phyloP scores from a whole-genome alignment of 2,888 invertebrate species.

The Ormyrus rosae region DNA sequence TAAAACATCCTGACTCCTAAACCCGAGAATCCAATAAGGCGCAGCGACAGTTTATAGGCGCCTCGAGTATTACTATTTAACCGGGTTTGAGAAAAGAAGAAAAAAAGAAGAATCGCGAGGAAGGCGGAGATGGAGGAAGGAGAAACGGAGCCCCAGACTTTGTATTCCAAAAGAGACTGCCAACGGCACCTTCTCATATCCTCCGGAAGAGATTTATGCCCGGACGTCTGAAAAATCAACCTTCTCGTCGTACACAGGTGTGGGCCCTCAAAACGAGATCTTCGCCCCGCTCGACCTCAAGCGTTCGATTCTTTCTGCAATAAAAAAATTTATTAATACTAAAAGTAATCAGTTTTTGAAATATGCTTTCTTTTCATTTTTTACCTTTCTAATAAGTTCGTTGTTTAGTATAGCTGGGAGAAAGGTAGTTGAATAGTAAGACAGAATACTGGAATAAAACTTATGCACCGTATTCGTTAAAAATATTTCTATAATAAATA shows the following conservation, averaged over 20 bases:
- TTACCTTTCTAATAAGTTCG: too few relatives aligned
- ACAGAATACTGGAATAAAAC: too few relatives aligned
- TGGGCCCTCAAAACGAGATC: neutral
- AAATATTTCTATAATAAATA: too few relatives aligned
- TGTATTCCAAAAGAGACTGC: slow-evolving; percentile 51
- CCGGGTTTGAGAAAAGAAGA: neutral
- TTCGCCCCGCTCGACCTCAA: neutral
- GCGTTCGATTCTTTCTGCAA: too few relatives aligned
- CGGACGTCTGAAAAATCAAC: slow-evolving; percentile 55
- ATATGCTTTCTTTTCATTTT: too few relatives aligned
- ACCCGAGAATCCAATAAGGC: slow-evolving; percentile 39
- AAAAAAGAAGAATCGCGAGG: neutral
- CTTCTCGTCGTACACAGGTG: slow-evolving; percentile 13
- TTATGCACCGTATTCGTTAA: too few relatives aligned
- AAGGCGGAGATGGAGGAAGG: neutral
- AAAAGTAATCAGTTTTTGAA: too few relatives aligned
- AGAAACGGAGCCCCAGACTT: slow-evolving; percentile 31
- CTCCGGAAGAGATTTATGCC: slow-evolving; percentile 52
- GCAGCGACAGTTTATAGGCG: slow-evolving; percentile 42
- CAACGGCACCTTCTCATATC: slow-evolving; percentile 47
- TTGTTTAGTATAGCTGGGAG: too few relatives aligned
- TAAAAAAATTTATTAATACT: too few relatives aligned
- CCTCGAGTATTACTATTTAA: slow-evolving; percentile 47
- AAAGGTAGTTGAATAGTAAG: too few relatives aligned
- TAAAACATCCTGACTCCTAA: slow-evolving; percentile 46